Base-by-base conservation (phyloP, 1,140 invertebrate species). In the Gryon sp. region DNA sequence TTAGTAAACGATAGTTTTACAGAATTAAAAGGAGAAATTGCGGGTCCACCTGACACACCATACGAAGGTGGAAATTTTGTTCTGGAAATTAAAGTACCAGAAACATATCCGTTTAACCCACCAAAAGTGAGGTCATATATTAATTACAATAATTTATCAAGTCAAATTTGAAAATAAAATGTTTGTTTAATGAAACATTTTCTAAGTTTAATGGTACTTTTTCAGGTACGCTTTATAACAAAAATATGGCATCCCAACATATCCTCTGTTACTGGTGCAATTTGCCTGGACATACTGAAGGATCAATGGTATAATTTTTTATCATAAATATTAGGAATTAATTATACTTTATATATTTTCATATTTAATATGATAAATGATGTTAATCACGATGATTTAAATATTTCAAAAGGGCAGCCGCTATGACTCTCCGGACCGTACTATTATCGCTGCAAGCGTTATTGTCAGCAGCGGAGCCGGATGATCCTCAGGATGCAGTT, bases 181-280 rank as follows among this genome's bases (percentile, higher is more conserved):
- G 0, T 26, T 43, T 12, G n/a, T n/a, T 55, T 30, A n/a, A n/a
- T n/a, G n/a, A n/a, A 24, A 4, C 9, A 43, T 72, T 48, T 36
- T n/a, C 14, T 14, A 11, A 36, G 5, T 41, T 41, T 18, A 22
- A 22, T 70, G 9, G 88, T 89, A 14, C 22, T 24, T 24, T 34
- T 34, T 34, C 79, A 95, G 94, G 94, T 96, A 62, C 91, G 93
- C 26, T 99, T 99, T 91, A 92, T 97, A 72, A 99, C 98, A 62
- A 97, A 96, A 91, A 98, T 99, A 86, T 99, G 98, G 99, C 98
- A 99, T 91, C 99, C 98, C 41, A 99, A 99, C 90, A 98, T 99
- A 80, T 99, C 97, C 50, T 99, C 97, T 14, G 98, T 98, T 3
- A 99, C 98, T 19, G 98, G 99, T 55, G 97, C 97, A 28, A 99